Evolutionary conservation across 2,797 vertebrate species (phyloP), one percentile per base, ranked within the genome.

Genomic region (Typhlichthys eigenmanni): DNA sequence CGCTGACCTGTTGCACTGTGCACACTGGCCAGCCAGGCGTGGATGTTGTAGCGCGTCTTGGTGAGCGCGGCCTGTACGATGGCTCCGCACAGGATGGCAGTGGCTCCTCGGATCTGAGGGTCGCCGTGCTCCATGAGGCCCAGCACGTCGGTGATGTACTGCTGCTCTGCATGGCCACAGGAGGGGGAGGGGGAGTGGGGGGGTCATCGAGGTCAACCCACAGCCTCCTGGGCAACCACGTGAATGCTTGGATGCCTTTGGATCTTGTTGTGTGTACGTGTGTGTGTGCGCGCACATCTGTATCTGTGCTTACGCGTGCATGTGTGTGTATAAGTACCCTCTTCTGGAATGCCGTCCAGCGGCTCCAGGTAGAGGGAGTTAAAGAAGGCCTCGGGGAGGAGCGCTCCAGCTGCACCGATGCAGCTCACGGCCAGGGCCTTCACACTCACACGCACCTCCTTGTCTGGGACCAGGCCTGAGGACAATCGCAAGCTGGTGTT

Each of bases 371-470:
- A 98, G 6, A 99, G 91, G 54, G 90, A 93, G 86, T 95, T 96
- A 83, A 98, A 99, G 91, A 99, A 98, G 45, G 95, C 91, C 65
- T 98, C 96, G 0, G 98, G 97, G 55, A 95, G 93, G 69, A 99
- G 92, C 0, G 95, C 94, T 14, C 95, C 87, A 0, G 97, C 98
- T 14, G 96, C 94, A 29, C 96, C 95, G 0, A 98, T 91, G 64
- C 98, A 99, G 82, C 97, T 96, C 68, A 99, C 92, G 0, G 97
- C 96, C 87, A 99, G 83, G 0, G 97, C 96, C 90, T 99, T 99
- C 49, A 99, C 97, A 0, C 98, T 99, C 72, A 99, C 98, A 55
- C 97, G 92, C 60, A 98, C 96, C 45, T 97, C 96, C 82, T 93
- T 94, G 77, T 99, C 98, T 1, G 94, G 95, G 72, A 96, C 95